These are phyloP conservation scores for Petaurus breviceps DNA, from an alignment of 2,113 vertebrate species.

Conservation along the genomic window DNA sequence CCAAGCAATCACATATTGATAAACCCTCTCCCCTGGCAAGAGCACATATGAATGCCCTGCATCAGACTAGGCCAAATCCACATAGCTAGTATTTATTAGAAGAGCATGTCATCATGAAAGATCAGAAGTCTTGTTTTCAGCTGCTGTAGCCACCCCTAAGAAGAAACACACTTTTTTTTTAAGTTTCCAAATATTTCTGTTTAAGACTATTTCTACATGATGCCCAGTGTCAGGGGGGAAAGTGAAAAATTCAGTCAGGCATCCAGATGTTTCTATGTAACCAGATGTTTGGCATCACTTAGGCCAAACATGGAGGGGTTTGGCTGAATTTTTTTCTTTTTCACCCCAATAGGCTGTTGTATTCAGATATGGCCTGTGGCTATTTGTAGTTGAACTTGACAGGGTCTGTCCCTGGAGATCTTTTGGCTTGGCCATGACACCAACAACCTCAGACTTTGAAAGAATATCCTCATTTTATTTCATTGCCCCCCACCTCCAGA, in stretches of 20 bases:
- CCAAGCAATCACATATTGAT: constrained; percentile 80
- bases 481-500: not conserved
- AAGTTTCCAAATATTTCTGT: constrained; percentile 56
- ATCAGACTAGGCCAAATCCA: constrained; percentile 79
- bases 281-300: not conserved
- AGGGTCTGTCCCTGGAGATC: not conserved
- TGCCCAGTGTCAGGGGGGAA: not conserved
- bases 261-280: not conserved
- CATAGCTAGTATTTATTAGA: constrained; percentile 78
- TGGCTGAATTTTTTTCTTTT: not conserved
- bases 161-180: constrained; percentile 72
- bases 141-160: constrained; percentile 53
- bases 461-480: not conserved
- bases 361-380: not conserved
- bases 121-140: constrained; percentile 75
- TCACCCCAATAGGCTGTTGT: not conserved
- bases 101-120: constrained; percentile 68
- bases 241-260: not conserved
- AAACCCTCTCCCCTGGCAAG: constrained; percentile 80
- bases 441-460: not conserved
- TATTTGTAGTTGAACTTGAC: not conserved
- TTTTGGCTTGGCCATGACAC: not conserved
- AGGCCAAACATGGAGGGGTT: not conserved
- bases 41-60: constrained; percentile 59
- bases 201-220: not conserved